These are phyloP conservation scores for Caenorhabditis tropicalis DNA, from an alignment of 1,140 invertebrate genomes.

Conservation along the genomic window DNA sequence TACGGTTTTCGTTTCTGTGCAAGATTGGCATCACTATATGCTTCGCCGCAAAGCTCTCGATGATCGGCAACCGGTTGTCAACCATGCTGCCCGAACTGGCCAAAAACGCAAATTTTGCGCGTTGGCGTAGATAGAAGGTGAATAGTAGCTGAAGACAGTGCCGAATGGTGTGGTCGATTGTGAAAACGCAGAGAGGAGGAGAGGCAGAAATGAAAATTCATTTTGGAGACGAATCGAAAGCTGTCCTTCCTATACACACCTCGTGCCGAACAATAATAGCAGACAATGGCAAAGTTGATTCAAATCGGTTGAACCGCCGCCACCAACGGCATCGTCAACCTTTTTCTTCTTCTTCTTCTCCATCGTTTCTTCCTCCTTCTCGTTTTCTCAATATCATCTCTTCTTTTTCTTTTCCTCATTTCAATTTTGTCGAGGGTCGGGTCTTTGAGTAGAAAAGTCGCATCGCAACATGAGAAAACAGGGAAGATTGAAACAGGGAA, in stretches of 20 bases:
- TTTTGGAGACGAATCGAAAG: slow-evolving; percentile 38
- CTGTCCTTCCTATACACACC: slow-evolving; percentile 24
- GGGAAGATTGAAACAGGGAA: not conserved
- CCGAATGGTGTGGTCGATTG: not conserved
- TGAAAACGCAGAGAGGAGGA: not conserved
- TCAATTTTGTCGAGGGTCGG: not conserved
- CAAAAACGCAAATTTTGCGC: slow-evolving; percentile 19
- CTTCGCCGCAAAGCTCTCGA: slow-evolving; percentile 39
- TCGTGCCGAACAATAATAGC: slow-evolving; percentile 14
- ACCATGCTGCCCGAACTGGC: slow-evolving; percentile 27
- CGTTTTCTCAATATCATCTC: not conserved
- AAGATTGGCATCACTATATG: slow-evolving; percentile 13
- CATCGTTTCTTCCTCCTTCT: not conserved
- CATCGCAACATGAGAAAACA: slow-evolving; percentile 7
- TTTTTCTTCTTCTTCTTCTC: not conserved
- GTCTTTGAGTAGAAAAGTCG: slow-evolving; percentile 8
- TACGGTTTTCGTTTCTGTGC: slow-evolving; percentile 24
- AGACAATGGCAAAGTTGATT: slow-evolving; percentile 23
- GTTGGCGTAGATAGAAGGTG: slow-evolving; percentile 16
- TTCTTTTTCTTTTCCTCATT: not conserved
- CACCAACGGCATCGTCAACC: not conserved
- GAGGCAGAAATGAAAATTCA: slow-evolving; percentile 15
- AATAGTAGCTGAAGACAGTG: not conserved
- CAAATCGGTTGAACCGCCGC: slow-evolving; percentile 14
- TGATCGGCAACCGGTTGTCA: slow-evolving; percentile 39